Percentiles rank a stretch among this genome's conserved stretches.
Evolutionary conservation across 2,113 vertebrate species (phyloP).

Genomic region (Thymallus thymallus): DNA sequence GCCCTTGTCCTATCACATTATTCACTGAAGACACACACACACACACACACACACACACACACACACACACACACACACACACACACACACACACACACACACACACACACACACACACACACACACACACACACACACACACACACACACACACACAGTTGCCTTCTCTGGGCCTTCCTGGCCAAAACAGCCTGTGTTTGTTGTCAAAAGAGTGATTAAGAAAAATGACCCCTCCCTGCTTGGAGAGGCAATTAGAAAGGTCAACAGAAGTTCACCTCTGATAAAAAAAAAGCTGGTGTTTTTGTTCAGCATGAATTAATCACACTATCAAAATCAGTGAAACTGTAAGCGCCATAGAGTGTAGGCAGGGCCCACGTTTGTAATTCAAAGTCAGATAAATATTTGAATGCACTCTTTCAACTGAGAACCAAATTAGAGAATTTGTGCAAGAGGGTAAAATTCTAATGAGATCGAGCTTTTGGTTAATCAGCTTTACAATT

Average conservation of each 20-base stretch:
- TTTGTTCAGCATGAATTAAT: slow-evolving; percentile 46
- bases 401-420: slow-evolving; percentile 33
- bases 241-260: slow-evolving; percentile 33
- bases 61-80: slow-evolving; percentile 1
- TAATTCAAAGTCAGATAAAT: slow-evolving; percentile 34
- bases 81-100: no score
- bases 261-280: slow-evolving; percentile 35
- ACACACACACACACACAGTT: not conserved
- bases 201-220: slow-evolving; percentile 62
- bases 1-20: slow-evolving; percentile 27
- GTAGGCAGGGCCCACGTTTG: slow-evolving; percentile 23
- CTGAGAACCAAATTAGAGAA: slow-evolving; percentile 13
- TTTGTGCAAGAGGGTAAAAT: slow-evolving; percentile 12
- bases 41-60: slow-evolving; percentile 1
- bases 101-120: no score
- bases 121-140: no score
- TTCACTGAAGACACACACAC: not conserved
- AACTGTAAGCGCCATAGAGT: slow-evolving; percentile 14
- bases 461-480: slow-evolving; percentile 3
- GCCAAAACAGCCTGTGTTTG: slow-evolving; percentile 64
- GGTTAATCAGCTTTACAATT: no score
- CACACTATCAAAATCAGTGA: slow-evolving; percentile 53
- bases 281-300: slow-evolving; percentile 36
- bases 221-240: slow-evolving; percentile 40
- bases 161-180: slow-evolving; percentile 43